phyloP scores from a whole-genome alignment of 2,888 invertebrate species.

The Cheilosia vernalis region DNA sequence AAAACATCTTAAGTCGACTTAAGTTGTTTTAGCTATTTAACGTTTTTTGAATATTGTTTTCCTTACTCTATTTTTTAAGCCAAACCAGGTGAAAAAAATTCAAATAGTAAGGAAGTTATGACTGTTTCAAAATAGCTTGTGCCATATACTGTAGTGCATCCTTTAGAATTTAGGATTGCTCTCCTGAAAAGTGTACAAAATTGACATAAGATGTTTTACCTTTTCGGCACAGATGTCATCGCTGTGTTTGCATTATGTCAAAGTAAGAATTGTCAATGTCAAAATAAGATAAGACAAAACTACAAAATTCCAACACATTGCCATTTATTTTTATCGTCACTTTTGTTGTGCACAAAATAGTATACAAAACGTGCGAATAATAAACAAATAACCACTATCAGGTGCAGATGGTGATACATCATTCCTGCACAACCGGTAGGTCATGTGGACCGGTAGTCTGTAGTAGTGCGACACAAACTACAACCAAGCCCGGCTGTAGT shows the following conservation, averaged over 20 bases:
- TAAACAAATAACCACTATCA: conserved; percentile 1
- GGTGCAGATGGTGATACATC: conserved; percentile 16
- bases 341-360: background rate
- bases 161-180: no score
- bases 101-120: no score
- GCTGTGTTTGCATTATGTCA: background rate
- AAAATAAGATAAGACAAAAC: conserved; percentile 13
- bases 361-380: conserved; percentile 2
- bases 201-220: no score
- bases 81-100: no score
- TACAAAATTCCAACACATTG: background rate
- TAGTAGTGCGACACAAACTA: background rate
- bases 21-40: no score
- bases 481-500: background rate
- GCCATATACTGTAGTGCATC: no score
- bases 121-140: no score
- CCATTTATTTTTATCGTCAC: background rate
- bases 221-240: no score
- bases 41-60: no score
- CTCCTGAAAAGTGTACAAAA: no score
- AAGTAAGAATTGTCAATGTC: conserved; percentile 1
- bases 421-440: background rate
- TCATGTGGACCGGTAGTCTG: background rate
- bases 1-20: no score
- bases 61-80: no score